These are phyloP conservation scores for Drosophila mauritiana DNA, from an alignment of 1,140 invertebrate genomes.

Conservation along the genomic window DNA sequence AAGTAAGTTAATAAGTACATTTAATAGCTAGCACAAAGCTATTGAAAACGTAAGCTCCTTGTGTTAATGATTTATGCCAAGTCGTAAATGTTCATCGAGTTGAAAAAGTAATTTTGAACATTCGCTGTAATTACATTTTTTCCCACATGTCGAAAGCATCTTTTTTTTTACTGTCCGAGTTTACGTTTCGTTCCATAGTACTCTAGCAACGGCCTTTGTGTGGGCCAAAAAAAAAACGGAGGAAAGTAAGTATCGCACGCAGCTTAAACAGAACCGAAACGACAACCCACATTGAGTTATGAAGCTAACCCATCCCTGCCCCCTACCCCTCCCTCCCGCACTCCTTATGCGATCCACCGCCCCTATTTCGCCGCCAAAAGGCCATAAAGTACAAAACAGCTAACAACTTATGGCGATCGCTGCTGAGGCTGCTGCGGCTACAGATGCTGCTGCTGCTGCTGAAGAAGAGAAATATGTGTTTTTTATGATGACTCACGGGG, in stretches of 20 bases:
- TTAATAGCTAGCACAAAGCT: not conserved
- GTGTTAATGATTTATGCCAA: slow-evolving; percentile 24
- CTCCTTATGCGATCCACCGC: slow-evolving; percentile 3
- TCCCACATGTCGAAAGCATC: slow-evolving; percentile 6
- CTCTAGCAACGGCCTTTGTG: slow-evolving; percentile 67
- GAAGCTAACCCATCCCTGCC: slow-evolving; percentile 48
- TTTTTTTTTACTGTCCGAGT: slow-evolving; percentile 1
- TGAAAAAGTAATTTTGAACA: slow-evolving; percentile 1
- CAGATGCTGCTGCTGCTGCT: slow-evolving; percentile 50
- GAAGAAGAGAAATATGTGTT: slow-evolving; percentile 49
- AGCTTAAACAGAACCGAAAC: slow-evolving; percentile 59
- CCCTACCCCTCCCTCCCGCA: not conserved
- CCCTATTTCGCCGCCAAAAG: slow-evolving; percentile 45
- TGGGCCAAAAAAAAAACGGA: slow-evolving; percentile 37
- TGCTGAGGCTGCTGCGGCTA: slow-evolving; percentile 56
- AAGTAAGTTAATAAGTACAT: not conserved
- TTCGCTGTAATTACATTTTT: slow-evolving; percentile 22
- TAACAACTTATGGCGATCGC: slow-evolving; percentile 72
- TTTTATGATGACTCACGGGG: slow-evolving; percentile 75
- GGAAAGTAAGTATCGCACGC: slow-evolving; percentile 64
- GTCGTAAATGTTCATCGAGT: slow-evolving; percentile 13
- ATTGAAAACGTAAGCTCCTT: slow-evolving; percentile 5
- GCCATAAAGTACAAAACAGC: slow-evolving; percentile 77
- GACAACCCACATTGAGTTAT: slow-evolving; percentile 72
- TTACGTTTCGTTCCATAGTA: slow-evolving; percentile 43